Conservation (phyloP, 2,888 invertebrate genomes). For the Macroteleia sp. region DNA sequence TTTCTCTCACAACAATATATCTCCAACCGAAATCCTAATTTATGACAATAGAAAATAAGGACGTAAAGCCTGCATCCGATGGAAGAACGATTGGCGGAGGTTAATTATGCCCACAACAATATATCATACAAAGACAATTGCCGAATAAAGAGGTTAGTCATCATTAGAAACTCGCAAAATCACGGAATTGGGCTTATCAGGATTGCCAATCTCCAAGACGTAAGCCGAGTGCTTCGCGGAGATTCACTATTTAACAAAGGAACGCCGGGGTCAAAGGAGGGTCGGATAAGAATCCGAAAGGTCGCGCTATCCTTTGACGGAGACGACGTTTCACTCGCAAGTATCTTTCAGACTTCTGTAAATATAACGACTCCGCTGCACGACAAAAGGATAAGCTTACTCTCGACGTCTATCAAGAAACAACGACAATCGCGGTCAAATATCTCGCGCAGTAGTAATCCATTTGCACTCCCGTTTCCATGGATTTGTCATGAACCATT, state of each 20-base stretch:
- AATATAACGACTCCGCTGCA: constrained; percentile 24
- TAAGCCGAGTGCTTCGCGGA: constrained; percentile 32
- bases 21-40: too few species aligned
- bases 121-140: too few species aligned
- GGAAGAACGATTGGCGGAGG: too few species aligned
- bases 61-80: too few species aligned
- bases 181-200: constrained; percentile 49
- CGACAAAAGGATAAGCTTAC: constrained; percentile 40
- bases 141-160: too few species aligned
- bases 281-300: constrained; percentile 51
- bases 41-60: too few species aligned
- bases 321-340: constrained; percentile 20
- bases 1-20: too few species aligned
- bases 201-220: constrained; percentile 31
- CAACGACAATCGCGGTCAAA: constrained; percentile 40
- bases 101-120: too few species aligned
- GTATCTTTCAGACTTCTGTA: constrained; percentile 54
- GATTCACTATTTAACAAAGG: constrained; percentile 59
- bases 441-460: constrained; percentile 25
- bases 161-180: constrained; percentile 36
- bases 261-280: constrained; percentile 44
- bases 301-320: constrained; percentile 17
- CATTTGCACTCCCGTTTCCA: constrained; percentile 29
- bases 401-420: constrained; percentile 43
- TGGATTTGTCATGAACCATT: constrained; percentile 37